A percentile compares a stretch with the other conserved stretches of the same genome.
Conservation (phyloP, 2,888 invertebrate genomes). For the Laothoe populi region DNA sequence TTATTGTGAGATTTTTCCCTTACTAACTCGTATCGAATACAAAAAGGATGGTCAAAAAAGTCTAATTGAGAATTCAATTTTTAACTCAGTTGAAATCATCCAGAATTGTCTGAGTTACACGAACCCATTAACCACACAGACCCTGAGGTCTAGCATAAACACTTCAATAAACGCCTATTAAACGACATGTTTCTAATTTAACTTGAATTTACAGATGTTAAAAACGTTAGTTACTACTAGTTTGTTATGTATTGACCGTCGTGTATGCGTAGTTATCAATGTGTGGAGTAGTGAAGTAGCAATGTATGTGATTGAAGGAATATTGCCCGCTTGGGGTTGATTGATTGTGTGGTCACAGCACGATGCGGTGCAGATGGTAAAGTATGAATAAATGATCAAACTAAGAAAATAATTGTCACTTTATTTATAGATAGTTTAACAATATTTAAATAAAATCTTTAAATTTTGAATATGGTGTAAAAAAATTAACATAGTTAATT, state of each 20-base stretch:
- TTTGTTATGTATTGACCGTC: conserved; percentile 32
- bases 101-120: conserved; percentile 6
- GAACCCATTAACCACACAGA: conserved; percentile 37
- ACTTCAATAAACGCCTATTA: conserved; percentile 79
- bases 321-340: conserved; percentile 23
- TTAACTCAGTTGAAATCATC: background rate
- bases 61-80: too few species aligned
- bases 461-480: too few species aligned
- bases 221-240: conserved; percentile 52
- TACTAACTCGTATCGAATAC: too few species aligned
- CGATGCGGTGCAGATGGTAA: conserved; percentile 8
- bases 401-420: background rate
- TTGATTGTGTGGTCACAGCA: conserved; percentile 7
- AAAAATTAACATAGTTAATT: too few species aligned
- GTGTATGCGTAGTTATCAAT: conserved; percentile 10
- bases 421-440: too few species aligned
- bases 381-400: conserved; percentile 32
- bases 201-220: conserved; percentile 76
- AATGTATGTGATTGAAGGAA: conserved; percentile 29
- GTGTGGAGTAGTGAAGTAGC: conserved; percentile 18
- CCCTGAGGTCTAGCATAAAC: conserved; percentile 56
- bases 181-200: conserved; percentile 80
- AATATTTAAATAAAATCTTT: too few species aligned
- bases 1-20: too few species aligned
- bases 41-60: too few species aligned